Evolutionary conservation across 1,140 invertebrate genomes (phyloP).

Genomic region (Calosoma granatense): DNA sequence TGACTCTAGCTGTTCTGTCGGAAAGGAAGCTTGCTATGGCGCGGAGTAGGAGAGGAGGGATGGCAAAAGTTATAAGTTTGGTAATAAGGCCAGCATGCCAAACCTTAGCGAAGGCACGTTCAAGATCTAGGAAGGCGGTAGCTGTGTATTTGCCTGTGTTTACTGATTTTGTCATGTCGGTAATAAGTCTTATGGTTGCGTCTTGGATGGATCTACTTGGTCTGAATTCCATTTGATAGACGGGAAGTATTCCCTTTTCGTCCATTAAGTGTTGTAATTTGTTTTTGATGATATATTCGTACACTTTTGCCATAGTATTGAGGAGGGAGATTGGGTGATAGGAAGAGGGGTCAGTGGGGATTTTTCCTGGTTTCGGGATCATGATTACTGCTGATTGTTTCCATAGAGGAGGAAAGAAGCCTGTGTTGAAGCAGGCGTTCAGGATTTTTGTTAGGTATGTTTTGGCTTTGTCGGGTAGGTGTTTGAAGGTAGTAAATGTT

Average conservation of each 20-base stretch:
- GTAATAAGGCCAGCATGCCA: not conserved
- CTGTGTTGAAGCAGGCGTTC: not conserved
- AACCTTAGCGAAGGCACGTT: not conserved
- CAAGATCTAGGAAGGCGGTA: not conserved
- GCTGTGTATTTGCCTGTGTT: not conserved
- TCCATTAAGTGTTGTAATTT: too few relatives aligned
- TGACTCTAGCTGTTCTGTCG: not conserved
- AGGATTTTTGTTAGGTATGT: not conserved
- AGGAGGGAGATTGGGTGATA: not conserved
- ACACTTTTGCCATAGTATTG: conserved; percentile 19
- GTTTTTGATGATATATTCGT: conserved; percentile 25
- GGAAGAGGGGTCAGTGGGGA: not conserved
- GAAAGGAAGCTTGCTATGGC: not conserved
- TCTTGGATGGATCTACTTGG: too few relatives aligned
- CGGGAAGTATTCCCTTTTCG: too few relatives aligned
- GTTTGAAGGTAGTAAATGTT: not conserved
- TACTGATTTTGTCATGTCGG: not conserved
- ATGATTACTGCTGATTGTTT: not conserved
- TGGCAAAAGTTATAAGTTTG: not conserved
- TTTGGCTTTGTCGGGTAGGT: not conserved
- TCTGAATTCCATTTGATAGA: too few relatives aligned
- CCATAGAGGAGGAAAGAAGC: not conserved
- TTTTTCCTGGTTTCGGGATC: not conserved
- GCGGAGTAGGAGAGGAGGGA: not conserved
- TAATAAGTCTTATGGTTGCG: not conserved